Evolutionary conservation across 1,140 invertebrate genomes (phyloP).

Genomic region (Drusus annulatus): DNA sequence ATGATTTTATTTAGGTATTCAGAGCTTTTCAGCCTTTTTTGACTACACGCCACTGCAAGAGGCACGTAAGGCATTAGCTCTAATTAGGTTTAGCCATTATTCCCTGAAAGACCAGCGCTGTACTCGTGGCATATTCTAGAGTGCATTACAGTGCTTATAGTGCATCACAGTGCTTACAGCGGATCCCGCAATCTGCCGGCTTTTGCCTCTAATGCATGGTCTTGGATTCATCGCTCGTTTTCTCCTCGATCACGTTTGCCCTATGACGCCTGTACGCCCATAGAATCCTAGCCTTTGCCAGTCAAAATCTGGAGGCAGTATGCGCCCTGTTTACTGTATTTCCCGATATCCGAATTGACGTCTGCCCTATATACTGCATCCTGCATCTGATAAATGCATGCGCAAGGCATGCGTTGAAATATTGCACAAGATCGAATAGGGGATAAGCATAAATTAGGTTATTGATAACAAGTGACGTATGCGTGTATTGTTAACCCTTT

Average conservation of each 20-base stretch:
- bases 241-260: conserved; percentile 21
- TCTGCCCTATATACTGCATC: conserved; percentile 39
- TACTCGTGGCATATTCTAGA: too few species aligned
- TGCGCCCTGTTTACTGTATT: conserved; percentile 14
- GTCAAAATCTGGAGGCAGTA: conserved; percentile 20
- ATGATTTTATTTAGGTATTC: too few species aligned
- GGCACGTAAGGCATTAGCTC: too few species aligned
- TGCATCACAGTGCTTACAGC: not conserved
- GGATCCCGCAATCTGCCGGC: conserved; percentile 17
- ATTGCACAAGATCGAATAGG: not conserved
- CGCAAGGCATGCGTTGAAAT: not conserved
- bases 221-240: conserved; percentile 20
- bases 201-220: conserved; percentile 7
- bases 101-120: too few species aligned
- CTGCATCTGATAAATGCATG: conserved; percentile 13
- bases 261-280: not conserved
- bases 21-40: too few species aligned
- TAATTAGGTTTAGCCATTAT: too few species aligned
- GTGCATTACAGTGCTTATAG: not conserved
- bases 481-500: too few species aligned
- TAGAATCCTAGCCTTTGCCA: conserved; percentile 15
- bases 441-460: not conserved
- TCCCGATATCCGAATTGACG: conserved; percentile 28
- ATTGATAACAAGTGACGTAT: too few species aligned
- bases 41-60: too few species aligned